A percentile compares a stretch with the other conserved stretches of the same genome.
Evolutionary conservation across 2,888 invertebrate species (phyloP).

Genomic region (Drosophila mimica): DNA sequence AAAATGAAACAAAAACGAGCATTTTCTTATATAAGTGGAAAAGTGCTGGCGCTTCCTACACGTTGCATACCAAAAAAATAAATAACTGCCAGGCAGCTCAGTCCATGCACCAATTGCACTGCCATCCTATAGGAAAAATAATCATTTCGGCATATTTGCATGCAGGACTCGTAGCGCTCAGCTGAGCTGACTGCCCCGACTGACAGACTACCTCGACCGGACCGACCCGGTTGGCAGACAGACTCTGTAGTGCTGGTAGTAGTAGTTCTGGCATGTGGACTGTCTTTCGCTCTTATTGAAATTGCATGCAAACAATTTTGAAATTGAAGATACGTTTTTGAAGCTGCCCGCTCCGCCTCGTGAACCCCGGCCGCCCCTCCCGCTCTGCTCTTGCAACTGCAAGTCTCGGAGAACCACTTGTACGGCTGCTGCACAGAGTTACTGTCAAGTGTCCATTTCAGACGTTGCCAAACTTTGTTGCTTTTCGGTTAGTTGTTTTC

Average conservation of each 20-base stretch:
- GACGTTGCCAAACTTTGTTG: slow-evolving; percentile 69
- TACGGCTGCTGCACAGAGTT: slow-evolving; percentile 63
- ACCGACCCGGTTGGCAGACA: slow-evolving; percentile 15
- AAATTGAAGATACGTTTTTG: slow-evolving; percentile 78
- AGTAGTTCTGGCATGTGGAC: slow-evolving; percentile 48
- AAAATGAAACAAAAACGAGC: slow-evolving; percentile 78
- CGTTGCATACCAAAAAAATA: slow-evolving; percentile 63
- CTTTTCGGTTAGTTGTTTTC: slow-evolving; percentile 59
- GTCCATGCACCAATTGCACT: slow-evolving; percentile 44
- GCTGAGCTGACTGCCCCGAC: slow-evolving; percentile 12
- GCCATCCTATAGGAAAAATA: slow-evolving; percentile 68
- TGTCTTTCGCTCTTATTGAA: slow-evolving; percentile 71
- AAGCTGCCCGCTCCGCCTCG: slow-evolving; percentile 16
- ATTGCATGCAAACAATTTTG: slow-evolving; percentile 80
- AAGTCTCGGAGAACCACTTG: slow-evolving; percentile 62
- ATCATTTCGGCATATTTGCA: slow-evolving; percentile 80
- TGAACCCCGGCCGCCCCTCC: neutral
- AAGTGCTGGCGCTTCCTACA: slow-evolving; percentile 65
- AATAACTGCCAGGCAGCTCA: slow-evolving; percentile 42
- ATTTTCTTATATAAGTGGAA: slow-evolving; percentile 73
- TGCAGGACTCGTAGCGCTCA: slow-evolving; percentile 61
- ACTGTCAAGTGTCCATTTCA: slow-evolving; percentile 79
- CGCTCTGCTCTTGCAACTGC: neutral
- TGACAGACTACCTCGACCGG: slow-evolving; percentile 11
- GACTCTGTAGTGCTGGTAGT: neutral